Base-by-base conservation (phyloP, 2,113 vertebrate genomes). In the Brevimyrus niger region DNA sequence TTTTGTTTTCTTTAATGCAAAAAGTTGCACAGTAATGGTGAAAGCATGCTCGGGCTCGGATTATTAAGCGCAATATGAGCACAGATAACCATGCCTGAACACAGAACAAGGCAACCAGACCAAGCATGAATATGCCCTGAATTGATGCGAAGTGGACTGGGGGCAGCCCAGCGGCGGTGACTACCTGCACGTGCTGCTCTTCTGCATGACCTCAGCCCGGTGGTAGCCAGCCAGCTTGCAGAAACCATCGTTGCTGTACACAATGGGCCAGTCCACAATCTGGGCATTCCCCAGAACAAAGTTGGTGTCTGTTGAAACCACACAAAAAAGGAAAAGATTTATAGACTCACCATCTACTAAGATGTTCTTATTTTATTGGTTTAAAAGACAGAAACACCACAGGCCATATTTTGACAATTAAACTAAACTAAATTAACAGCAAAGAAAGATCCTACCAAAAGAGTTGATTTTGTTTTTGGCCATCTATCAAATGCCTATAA, bases 211-310 rank as follows among this genome's bases (percentile, higher is more conserved):
- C 95, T 99, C 98, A 3, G 98, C 98, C 92, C 98, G 96, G 93
- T 99, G 98, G 92, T 97, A 99, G 87, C 98, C 98, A 3, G 98
- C 98, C 55, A 99, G 94, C 91, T 98, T 99, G 95, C 98, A 99
- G 96, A 99, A 99, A 92, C 98, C 98, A 90, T 99, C 98, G 2
- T 99, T 99, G 96, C 98, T 99, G 95, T 99, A 99, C 91, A 99
- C 98, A 86, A 99, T 97, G 0, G 98, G 98, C 98, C 98, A 99
- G 95, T 98, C 98, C 92, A 99, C 97, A 85, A 99, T 99, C 95
- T 99, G 98, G 90, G 98, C 98, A 91, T 99, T 99, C 69, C 98
- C 98, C 96, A 99, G 93, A 88, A 99, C 98, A 93, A 99, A 99
- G 93, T 99, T 99, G 31, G 98, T 99, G 93, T 99, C 98, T 99